Evolutionary conservation across 1,140 invertebrate species (phyloP), one percentile per base, ranked within the genome.

Genomic region (Caerostris extrusa): DNA sequence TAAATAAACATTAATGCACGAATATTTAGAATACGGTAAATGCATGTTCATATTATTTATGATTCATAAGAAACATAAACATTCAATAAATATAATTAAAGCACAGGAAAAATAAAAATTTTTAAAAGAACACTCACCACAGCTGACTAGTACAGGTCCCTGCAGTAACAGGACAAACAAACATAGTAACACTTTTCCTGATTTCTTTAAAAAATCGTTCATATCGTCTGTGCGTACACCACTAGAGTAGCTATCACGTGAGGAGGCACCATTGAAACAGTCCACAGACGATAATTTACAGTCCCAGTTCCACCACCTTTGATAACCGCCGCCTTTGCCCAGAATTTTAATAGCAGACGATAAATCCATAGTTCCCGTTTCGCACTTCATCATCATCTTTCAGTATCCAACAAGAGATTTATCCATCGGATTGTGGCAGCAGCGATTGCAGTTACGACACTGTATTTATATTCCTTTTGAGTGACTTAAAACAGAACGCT

Each of bases 161-260:
- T 87, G 82, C 56, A 93, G 77, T 17, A 93, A 34, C 8, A 93
- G 61, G 61, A 93, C 77, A 57, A 67, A 93, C 53, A 93, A 93
- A 87, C 83, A 86, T 60, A 93, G 67, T 93, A 93, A 93, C 64
- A 93, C 60, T 87, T 93, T 93, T 64, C 91, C 82, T 71, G 91
- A 87, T 87, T 87, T 93, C 7, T 14, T 86, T 71, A 93, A 87
- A 83, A 93, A 93, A 77, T 93, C 82, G 55, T 93, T 87, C 56
- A 50, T 77, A 8, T n/a, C 71, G 19, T 69, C 56, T 55, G 71
- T n/a, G 60, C 83, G 64, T 60, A 58, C n/a, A 56, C 50, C 57
- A 92, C 60, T 67, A 12, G 34, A 87, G 55, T 93, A 71, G 53
- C 19, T 77, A 60, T 19, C 57, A 53, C 60, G 7, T 2, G 56